Percentiles rank a stretch among this genome's conserved stretches.
Evolutionary conservation across 2,888 invertebrate species (phyloP).

Genomic region (Trilocha varians): DNA sequence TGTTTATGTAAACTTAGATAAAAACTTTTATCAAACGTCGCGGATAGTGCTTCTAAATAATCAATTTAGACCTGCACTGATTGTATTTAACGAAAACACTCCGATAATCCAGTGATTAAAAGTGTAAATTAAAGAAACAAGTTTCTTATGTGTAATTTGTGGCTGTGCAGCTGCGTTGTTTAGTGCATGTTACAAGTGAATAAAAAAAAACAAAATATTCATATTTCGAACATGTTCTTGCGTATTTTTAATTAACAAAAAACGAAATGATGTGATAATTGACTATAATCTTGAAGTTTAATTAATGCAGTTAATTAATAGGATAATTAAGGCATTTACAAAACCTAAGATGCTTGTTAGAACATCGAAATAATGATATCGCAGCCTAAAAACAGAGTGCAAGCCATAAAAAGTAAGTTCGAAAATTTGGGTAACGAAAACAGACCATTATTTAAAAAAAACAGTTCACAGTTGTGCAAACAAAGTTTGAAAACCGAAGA

Average conservation of each 20-base stretch:
- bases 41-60: slow-evolving; percentile 38
- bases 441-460: slow-evolving; percentile 23
- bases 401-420: slow-evolving; percentile 77
- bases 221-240: too few relatives aligned
- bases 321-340: slow-evolving; percentile 3
- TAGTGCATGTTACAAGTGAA: background rate
- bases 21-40: slow-evolving; percentile 13
- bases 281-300: slow-evolving; percentile 1
- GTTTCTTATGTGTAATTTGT: too few relatives aligned
- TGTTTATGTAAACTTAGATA: slow-evolving; percentile 51
- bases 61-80: slow-evolving; percentile 13
- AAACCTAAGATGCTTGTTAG: slow-evolving; percentile 41
- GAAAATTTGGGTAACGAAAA: slow-evolving; percentile 62
- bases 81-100: slow-evolving; percentile 19
- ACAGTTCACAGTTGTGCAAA: slow-evolving; percentile 26
- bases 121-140: slow-evolving; percentile 15
- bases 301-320: slow-evolving; percentile 5
- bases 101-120: slow-evolving; percentile 19
- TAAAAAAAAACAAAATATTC: too few relatives aligned
- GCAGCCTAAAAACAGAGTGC: slow-evolving; percentile 70
- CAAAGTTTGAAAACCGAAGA: slow-evolving; percentile 12
- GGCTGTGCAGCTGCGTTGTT: background rate
- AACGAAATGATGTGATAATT: too few relatives aligned
- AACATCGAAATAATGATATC: slow-evolving; percentile 59
- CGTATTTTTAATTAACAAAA: too few relatives aligned